Evolutionary conservation across 2,888 invertebrate species (phyloP).

Genomic region (Parelbella ahira): DNA sequence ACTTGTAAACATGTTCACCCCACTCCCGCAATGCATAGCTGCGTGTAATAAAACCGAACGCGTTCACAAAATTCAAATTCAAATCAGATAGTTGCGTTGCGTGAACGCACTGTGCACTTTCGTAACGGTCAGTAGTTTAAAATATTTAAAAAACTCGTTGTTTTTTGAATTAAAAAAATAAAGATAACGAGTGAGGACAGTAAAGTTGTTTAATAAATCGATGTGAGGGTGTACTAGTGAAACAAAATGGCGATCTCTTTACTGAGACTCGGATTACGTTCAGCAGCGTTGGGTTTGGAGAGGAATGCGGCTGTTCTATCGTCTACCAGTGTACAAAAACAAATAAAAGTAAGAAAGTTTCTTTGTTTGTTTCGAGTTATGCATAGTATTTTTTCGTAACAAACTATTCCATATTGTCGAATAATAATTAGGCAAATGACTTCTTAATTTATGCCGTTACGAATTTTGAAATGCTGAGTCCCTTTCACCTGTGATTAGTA

Average conservation of each 20-base stretch:
- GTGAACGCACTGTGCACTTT: slow-evolving; percentile 14
- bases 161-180: too few relatives aligned
- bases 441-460: too few relatives aligned
- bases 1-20: slow-evolving; percentile 46
- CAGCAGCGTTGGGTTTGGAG: slow-evolving; percentile 54
- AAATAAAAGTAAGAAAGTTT: slow-evolving; percentile 54
- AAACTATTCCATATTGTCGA: too few relatives aligned
- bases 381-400: too few relatives aligned
- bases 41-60: slow-evolving; percentile 54
- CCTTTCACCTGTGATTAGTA: too few relatives aligned
- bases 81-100: slow-evolving; percentile 49
- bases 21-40: slow-evolving; percentile 34
- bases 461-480: too few relatives aligned
- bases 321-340: slow-evolving; percentile 50
- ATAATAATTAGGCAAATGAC: too few relatives aligned
- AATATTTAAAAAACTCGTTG: too few relatives aligned
- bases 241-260: slow-evolving; percentile 70
- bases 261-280: slow-evolving; percentile 60
- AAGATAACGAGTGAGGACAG: not conserved
- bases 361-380: too few relatives aligned
- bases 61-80: slow-evolving; percentile 48
- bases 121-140: slow-evolving; percentile 14
- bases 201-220: slow-evolving; percentile 16
- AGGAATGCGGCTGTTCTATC: slow-evolving; percentile 54
- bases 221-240: slow-evolving; percentile 30